Conservation (phyloP, 2,888 invertebrate genomes). For the Cactoblastis cactorum region DNA sequence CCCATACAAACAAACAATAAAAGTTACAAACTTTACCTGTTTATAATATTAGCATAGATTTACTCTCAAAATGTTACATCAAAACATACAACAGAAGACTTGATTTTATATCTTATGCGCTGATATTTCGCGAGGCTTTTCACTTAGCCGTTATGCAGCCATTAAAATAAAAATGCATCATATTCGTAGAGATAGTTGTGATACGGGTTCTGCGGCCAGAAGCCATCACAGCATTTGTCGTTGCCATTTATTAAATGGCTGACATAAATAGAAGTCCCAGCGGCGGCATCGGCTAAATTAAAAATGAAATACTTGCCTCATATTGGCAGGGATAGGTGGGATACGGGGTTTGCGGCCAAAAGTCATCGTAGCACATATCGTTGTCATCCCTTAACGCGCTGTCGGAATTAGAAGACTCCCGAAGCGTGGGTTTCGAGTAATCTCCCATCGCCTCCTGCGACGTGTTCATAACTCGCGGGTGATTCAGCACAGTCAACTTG, state of each 20-base stretch:
- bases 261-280: no score
- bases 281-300: conserved; percentile 47
- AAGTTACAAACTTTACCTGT: no score
- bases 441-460: conserved; percentile 65
- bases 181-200: conserved; percentile 32
- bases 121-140: no score
- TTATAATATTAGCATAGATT: no score
- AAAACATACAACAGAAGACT: no score
- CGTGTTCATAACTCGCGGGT: conserved; percentile 44
- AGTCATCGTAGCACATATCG: conserved; percentile 47
- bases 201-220: conserved; percentile 48
- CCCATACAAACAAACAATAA: no score
- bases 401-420: conserved; percentile 50
- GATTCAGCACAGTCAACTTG: conserved; percentile 43
- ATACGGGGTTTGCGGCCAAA: conserved; percentile 48
- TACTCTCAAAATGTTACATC: no score
- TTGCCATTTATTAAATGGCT: conserved; percentile 43
- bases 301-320: conserved; percentile 46
- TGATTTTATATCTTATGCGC: no score
- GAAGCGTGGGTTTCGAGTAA: conserved; percentile 44
- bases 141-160: no score
- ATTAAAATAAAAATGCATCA: conserved; percentile 41
- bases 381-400: conserved; percentile 43
- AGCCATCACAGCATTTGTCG: conserved; percentile 47
- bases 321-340: conserved; percentile 36